Evolutionary conservation across 2,888 invertebrate species (phyloP), one percentile per base, ranked within the genome.

Genomic region (Opisthograptis luteolata): DNA sequence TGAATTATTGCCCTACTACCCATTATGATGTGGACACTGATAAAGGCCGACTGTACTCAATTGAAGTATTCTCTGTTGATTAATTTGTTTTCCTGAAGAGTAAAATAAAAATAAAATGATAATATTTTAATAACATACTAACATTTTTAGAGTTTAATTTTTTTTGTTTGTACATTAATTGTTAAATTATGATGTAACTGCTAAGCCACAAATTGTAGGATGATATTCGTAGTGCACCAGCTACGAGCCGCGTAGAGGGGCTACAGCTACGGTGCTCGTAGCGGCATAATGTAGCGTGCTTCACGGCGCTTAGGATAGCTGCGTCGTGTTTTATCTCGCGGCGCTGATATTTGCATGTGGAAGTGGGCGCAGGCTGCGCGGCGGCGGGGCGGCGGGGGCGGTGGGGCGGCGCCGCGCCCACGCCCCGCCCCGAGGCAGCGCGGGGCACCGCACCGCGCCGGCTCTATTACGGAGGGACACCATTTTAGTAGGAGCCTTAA

Each of bases 251-350:
- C 39, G 48, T 48, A 48, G 40, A 37, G 40, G 36, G 31, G 19
- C 41, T 45, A 45, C 41, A 14, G 20, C 24, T 28, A 25, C 41
- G 36, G 9, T 3, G 10, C n/a, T 2, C 41, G 45, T 42, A 46
- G 41, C 30, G 34, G 7, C 27, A 13, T 31, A 35, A 36, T 31
- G 30, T 41, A 31, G 17, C 39, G 15, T 20, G 19, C 13, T 37
- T 14, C n/a, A 4, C 25, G 25, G 15, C 28, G 24, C 41, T 55
- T 49, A 20, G 62, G 56, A 49, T 49, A 53, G 53, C 44, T 36
- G 57, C 52, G 28, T 58, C 66, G 55, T 49, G 62, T 57, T 50
- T 40, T 31, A 49, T 35, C 17, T 35, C 50, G 46, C 58, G 60
- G 2, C 9, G 57, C 51, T 15, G 49, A 59, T n/a, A n/a, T 57